Percentiles rank a stretch among this genome's conserved stretches.
phyloP scores from a whole-genome alignment of 2,797 vertebrate species.

The Scarus forsteni region DNA sequence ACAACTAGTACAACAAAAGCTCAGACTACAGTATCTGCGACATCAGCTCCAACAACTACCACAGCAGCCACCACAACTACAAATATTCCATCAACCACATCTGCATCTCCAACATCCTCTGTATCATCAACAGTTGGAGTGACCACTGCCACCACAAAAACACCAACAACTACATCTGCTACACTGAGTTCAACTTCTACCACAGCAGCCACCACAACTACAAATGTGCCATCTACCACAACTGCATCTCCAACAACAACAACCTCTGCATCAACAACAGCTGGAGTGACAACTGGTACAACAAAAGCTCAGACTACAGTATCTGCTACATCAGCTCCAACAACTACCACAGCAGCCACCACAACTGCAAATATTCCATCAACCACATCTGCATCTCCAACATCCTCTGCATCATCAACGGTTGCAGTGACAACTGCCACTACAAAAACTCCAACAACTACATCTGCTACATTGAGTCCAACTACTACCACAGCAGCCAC shows the following conservation, averaged over 20 bases:
- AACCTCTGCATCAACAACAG: background rate
- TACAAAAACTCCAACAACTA: background rate
- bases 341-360: background rate
- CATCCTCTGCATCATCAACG: background rate
- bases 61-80: background rate
- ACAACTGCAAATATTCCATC: background rate
- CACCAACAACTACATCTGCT: too few species aligned
- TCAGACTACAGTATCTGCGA: too few species aligned
- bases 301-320: background rate
- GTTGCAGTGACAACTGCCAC: background rate
- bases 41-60: background rate
- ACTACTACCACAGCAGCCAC: background rate
- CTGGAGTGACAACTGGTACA: too few species aligned
- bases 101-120: background rate
- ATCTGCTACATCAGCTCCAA: background rate
- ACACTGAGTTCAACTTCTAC: background rate
- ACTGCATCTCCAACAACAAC: background rate
- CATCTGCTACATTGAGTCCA: background rate
- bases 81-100: background rate
- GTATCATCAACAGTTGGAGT: background rate
- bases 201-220: background rate
- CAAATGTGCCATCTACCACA: background rate
- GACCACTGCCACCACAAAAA: accelerated
- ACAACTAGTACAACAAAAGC: too few species aligned
- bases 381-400: background rate